Base-by-base conservation (phyloP, 2,888 invertebrate genomes). In the Miltochrista miniata region DNA sequence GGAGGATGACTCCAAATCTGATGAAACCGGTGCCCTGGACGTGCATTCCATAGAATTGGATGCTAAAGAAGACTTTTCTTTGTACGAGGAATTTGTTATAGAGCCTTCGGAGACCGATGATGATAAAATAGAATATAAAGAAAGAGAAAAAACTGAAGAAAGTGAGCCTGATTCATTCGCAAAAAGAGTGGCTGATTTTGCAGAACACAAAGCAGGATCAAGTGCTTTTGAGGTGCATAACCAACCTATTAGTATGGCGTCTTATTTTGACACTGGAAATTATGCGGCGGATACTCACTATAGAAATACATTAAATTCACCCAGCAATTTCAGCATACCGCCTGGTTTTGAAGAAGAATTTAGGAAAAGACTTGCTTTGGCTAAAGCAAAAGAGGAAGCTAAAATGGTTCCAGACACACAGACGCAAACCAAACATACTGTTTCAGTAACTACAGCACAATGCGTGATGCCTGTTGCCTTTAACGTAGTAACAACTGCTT, bases 261-360 rank as follows among this genome's bases (percentile, higher is more conserved):
- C 91, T 0, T 91, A 90, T 59, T 90, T 90, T 31, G 90, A 91
- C 48, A 91, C 90, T 0, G 90, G 91, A 1, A 90, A 91, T 50
- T 90, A 85, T 58, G 90, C 91, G 0, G 90, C 76, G 10, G 91
- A 90, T 43, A 80, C 83, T 31, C 85, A 90, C 59, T 89, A 83
- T 37, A 79, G 69, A 45, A 90, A 90, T 35, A 81, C 83, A 0
- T 52, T 83, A 1, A 72, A 71, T 2, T 81, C 82, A 10, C 77
- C 82, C 0, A 51, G 53, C 2, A 64, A 60, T 3, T 63, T 79
- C 34, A 67, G 76, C 2, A 74, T 87, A 35, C 90, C 90, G 0
- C 88, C 89, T 9, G 90, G 90, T 0, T 90, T 89, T 42, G 88
- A 90, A 74, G 81, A 83, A n/a, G 84, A 86, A 56, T 83, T 62